Base-by-base conservation (phyloP, 2,797 vertebrate genomes). In the Acanthurus leucopareius region DNA sequence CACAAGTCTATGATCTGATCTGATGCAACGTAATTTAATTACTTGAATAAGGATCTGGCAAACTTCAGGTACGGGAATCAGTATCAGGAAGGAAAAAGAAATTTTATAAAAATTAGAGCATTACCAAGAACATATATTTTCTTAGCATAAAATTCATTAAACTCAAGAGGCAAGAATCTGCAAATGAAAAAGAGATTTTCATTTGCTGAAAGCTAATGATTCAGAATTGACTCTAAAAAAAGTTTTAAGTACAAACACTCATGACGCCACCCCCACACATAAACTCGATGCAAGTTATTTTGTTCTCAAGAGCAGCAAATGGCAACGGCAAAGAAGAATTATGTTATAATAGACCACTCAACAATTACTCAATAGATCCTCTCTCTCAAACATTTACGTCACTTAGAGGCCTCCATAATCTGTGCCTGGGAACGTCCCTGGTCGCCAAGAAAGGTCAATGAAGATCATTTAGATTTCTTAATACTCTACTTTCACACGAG, bases 401-500 rank as follows among this genome's bases (percentile, higher is more conserved):
- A 74, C 57, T 71, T 62, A 7, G 25, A 68, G 45, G 49, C 44
- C 62, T 59, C 44, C 7, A 2, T 75, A 84, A 77, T 80, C 60
- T 57, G 60, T 56, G 49, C 47, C 35, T 78, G 78, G 69, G 79
- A 85, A 83, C 53, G 56, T 56, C 53, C 25, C 49, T 51, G 28
- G 58, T 65, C n/a, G 9, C n/a, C 45, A 20, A 48, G 28, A 74
- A 75, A 87, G 66, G 73, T 79, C 77, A 73, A 2, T 17, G 13
- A 54, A 68, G 58, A 73, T 69, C 60, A 71, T 59, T 19, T 58
- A 60, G 25, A 66, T 74, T 68, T 68, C 44, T 80, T 42, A 62
- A 75, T 44, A 53, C 45, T 52, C 35, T 49, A 53, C 71, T 75
- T 82, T 86, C 75, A 78, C 47, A 83, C 44, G 35, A 77, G 47